A percentile compares a stretch with the other conserved stretches of the same genome.
Conservation (phyloP, 2,113 vertebrate species). For the Channa maculata region DNA sequence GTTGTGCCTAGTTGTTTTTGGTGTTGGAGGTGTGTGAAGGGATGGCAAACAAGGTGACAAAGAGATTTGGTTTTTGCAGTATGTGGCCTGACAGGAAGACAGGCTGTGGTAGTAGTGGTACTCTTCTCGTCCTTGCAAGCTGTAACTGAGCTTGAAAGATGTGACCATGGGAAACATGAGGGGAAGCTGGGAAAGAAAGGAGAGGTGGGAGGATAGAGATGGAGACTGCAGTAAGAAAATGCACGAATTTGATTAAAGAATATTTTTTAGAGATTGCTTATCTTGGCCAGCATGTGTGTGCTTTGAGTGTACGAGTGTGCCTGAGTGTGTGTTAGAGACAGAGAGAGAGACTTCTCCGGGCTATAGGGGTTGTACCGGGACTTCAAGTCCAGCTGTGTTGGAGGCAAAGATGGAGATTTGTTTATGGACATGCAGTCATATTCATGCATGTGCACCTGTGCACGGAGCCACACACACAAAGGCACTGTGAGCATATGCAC, state of each 20-base stretch:
- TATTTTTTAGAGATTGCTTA: constrained; percentile 25
- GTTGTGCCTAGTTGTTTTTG: constrained; percentile 42
- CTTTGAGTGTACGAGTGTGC: neutral
- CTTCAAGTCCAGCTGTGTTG: constrained; percentile 73
- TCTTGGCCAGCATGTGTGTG: neutral
- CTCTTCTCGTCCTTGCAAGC: constrained; percentile 54
- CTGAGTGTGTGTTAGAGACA: constrained; percentile 4
- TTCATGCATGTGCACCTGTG: constrained; percentile 40
- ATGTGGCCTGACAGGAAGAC: constrained; percentile 44
- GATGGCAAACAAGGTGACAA: constrained; percentile 63
- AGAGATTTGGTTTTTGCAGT: constrained; percentile 37
- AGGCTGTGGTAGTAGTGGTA: constrained; percentile 45
- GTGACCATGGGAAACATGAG: constrained; percentile 51
- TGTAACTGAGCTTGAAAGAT: constrained; percentile 71
- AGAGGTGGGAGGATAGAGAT: neutral
- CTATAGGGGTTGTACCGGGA: constrained; percentile 50
- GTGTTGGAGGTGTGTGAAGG: constrained; percentile 47
- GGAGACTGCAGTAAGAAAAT: constrained; percentile 17
- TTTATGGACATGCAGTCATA: constrained; percentile 51
- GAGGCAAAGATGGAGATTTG: constrained; percentile 75
- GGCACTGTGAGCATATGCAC: constrained; percentile 17
- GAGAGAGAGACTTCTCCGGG: constrained; percentile 46
- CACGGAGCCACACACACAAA: constrained; percentile 18
- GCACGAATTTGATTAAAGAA: constrained; percentile 19
- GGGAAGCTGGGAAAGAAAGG: constrained; percentile 19